phyloP scores from a whole-genome alignment of 2,797 vertebrate species.

The Carapus acus region DNA sequence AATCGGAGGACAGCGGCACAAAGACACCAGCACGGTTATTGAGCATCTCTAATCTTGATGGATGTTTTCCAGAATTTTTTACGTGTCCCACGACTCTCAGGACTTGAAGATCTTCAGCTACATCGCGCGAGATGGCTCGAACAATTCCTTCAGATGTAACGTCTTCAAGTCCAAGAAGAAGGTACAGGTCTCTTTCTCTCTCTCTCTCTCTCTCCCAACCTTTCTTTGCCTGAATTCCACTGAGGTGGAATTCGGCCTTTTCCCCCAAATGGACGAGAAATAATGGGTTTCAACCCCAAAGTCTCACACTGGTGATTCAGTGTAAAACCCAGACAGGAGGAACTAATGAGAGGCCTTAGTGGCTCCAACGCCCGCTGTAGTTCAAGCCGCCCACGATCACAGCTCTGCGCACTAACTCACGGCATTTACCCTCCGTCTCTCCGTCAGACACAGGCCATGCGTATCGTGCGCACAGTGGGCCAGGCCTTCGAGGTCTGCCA shows the following conservation, averaged over 20 bases:
- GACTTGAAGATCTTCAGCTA: constrained; percentile 87
- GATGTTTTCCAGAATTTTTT: constrained; percentile 78
- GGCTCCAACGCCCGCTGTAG: not conserved
- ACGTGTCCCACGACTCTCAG: constrained; percentile 82
- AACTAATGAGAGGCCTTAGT: not conserved
- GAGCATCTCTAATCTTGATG: not conserved
- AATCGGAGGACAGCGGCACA: too few species aligned
- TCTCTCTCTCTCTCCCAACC: too few species aligned
- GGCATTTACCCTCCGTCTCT: not conserved
- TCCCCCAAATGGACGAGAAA: not conserved
- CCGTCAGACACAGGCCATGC: constrained; percentile 80
- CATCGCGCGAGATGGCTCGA: constrained; percentile 79
- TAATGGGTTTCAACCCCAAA: not conserved
- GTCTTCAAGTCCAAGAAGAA: constrained; percentile 91
- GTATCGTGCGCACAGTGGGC: constrained; percentile 79
- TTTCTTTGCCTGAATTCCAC: constrained; percentile 4
- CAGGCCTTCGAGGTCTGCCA: constrained; percentile 88
- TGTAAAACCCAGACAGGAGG: constrained; percentile 1
- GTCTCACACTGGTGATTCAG: not conserved
- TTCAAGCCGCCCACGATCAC: not conserved
- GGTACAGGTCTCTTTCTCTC: constrained; percentile 50
- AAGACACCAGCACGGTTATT: too few species aligned
- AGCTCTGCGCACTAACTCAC: not conserved
- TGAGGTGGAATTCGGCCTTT: constrained; percentile 3
- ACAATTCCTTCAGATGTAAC: constrained; percentile 82